Base-by-base conservation (phyloP, 92 coral and sea anemone species). In the Epizoanthus rinbou region DNA sequence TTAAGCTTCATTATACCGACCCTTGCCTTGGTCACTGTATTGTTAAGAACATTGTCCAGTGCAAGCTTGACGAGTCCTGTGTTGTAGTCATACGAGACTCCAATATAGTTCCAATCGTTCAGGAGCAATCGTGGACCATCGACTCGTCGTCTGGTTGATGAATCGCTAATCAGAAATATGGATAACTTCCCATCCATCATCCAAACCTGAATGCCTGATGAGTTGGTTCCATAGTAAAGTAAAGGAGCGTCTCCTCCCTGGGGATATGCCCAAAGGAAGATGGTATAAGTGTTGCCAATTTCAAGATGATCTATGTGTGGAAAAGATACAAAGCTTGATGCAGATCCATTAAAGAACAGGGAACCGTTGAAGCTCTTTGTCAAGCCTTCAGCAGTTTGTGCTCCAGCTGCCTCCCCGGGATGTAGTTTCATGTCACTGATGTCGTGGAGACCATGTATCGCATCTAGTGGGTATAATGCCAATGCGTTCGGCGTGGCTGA, bases 181-280 rank as follows among this genome's bases (percentile, higher is more conserved):
- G 43, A 53, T 17, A 74, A 54, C 2, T 10, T 74, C 0, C 43
- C 57, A 41, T 74, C 19, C 79, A 41, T 24, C 15, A 54, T 6
- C 64, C 64, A 25, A 15, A 74, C 15, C 19, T 74, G 43, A 56
- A 74, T 50, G 56, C 80, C 80, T 23, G 65, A 74, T 25, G 80
- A 24, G 3, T 54, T 28, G 56, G 80, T 74, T 7, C 80, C 80
- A 63, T 24, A 74, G 21, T 14, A 74, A 0, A 74, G 1, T 15
- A 74, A 28, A 22, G 80, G 80, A 8, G 65, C 64, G n/a, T 25
- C 35, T 10, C 3, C 80, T 2, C 37, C 31, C 64, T 15, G 35
- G 21, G 80, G 80, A 56, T 25, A 18, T 21, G 54, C 80, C 80
- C 80, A 74, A 6, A 74, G 80, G 57, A 74, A 65, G 24, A 74